phyloP scores from a whole-genome alignment of 1,140 invertebrate species.

The Onthophagus taurus region DNA sequence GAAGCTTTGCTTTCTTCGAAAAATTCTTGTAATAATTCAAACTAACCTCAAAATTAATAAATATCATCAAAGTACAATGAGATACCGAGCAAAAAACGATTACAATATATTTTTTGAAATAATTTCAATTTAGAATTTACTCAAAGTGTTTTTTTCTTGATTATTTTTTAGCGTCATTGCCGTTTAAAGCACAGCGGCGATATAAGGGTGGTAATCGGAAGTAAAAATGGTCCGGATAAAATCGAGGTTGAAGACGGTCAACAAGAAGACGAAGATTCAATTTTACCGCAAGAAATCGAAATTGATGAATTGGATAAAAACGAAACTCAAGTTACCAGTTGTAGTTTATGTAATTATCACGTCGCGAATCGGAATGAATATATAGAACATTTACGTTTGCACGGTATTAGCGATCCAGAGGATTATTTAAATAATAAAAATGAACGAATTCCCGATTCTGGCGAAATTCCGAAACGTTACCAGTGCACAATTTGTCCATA shows the following conservation, averaged over 20 bases:
- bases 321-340: constrained; percentile 62
- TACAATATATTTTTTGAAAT: too few relatives aligned
- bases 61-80: too few relatives aligned
- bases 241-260: constrained; percentile 32
- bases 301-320: constrained; percentile 59
- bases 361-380: constrained; percentile 41
- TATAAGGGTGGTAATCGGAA: constrained; percentile 51
- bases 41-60: too few relatives aligned
- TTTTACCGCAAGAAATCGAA: constrained; percentile 42
- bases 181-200: constrained; percentile 61
- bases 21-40: too few relatives aligned
- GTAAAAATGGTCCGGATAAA: constrained; percentile 38
- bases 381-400: constrained; percentile 33
- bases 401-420: constrained; percentile 27
- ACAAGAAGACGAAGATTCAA: constrained; percentile 31
- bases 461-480: constrained; percentile 46
- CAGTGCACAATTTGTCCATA: constrained; percentile 67
- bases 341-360: constrained; percentile 71
- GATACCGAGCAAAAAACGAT: too few relatives aligned
- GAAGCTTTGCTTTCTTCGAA: too few relatives aligned
- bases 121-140: too few relatives aligned
- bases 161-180: constrained; percentile 62
- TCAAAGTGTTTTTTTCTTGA: too few relatives aligned
- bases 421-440: constrained; percentile 22
- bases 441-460: constrained; percentile 12